Conservation (phyloP, 2,797 vertebrate genomes). For the Melopsittacus undulatus region DNA sequence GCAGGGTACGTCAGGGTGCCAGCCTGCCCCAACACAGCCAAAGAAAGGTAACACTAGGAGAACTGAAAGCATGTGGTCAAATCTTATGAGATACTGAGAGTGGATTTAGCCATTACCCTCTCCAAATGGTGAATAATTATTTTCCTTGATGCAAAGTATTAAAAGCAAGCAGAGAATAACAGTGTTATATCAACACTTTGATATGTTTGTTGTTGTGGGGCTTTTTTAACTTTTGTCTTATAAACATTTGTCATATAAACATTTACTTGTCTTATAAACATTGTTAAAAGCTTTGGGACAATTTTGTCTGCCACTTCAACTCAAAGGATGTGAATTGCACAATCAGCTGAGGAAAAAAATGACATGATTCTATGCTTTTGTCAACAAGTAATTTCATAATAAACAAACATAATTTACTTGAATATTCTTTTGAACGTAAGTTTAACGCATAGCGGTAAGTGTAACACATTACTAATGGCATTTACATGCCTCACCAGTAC, state of each 20-base stretch:
- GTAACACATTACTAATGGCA: neutral
- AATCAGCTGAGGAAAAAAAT: neutral
- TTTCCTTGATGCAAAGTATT: neutral
- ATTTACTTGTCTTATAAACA: neutral
- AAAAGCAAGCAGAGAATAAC: neutral
- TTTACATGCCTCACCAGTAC: neutral
- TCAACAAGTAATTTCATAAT: neutral
- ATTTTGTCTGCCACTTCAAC: neutral
- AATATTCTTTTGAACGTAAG: neutral
- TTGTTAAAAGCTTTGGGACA: neutral
- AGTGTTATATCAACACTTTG: neutral
- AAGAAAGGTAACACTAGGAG: neutral
- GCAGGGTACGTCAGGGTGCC: neutral
- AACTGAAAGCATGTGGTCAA: neutral
- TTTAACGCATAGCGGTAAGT: neutral
- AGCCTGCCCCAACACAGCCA: neutral
- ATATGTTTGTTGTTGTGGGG: rapidly evolving
- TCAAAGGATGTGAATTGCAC: neutral
- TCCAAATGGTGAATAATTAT: neutral
- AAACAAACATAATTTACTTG: neutral
- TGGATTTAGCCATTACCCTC: neutral
- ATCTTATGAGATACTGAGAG: neutral
- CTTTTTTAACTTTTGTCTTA: neutral
- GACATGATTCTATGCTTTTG: neutral
- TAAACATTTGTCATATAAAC: neutral